These are phyloP conservation scores for Odobenus rosmarus DNA, from an alignment of 2,113 vertebrate genomes.

Conservation along the genomic window DNA sequence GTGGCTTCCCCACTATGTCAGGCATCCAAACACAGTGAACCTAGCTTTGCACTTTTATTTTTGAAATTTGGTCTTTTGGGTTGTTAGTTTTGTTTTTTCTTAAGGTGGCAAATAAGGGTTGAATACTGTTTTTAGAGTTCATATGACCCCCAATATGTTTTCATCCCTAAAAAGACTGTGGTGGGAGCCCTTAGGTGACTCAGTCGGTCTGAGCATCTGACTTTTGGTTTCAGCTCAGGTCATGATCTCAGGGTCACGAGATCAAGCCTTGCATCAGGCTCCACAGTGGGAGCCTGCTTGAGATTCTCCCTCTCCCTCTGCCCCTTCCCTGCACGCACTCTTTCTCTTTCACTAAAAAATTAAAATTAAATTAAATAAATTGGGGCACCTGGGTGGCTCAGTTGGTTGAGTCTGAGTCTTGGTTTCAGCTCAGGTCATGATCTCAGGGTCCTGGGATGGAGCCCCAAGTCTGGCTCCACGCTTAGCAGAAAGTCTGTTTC, in stretches of 20 bases:
- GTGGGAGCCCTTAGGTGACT: too few species aligned
- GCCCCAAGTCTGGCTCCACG: background rate
- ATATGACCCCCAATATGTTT: too few species aligned
- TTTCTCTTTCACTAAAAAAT: background rate
- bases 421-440: background rate
- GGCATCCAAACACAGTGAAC: fast-evolving
- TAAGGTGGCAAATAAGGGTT: background rate
- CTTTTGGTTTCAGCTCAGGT: background rate
- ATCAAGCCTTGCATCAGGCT: background rate
- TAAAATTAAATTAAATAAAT: background rate
- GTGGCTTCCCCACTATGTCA: background rate
- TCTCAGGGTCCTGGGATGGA: background rate
- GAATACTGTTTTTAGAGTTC: background rate
- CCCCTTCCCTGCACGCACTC: background rate
- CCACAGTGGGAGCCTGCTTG: background rate
- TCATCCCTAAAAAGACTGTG: background rate
- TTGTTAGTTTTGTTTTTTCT: background rate
- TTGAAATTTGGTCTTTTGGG: background rate
- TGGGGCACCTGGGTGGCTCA: background rate
- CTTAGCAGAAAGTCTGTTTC: background rate
- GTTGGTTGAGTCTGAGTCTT: background rate
- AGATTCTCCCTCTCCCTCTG: background rate
- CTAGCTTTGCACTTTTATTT: background rate
- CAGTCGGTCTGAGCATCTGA: background rate
- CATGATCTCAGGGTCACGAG: background rate